Conservation (phyloP, 2,113 vertebrate genomes). For the Podilymbus podiceps region DNA sequence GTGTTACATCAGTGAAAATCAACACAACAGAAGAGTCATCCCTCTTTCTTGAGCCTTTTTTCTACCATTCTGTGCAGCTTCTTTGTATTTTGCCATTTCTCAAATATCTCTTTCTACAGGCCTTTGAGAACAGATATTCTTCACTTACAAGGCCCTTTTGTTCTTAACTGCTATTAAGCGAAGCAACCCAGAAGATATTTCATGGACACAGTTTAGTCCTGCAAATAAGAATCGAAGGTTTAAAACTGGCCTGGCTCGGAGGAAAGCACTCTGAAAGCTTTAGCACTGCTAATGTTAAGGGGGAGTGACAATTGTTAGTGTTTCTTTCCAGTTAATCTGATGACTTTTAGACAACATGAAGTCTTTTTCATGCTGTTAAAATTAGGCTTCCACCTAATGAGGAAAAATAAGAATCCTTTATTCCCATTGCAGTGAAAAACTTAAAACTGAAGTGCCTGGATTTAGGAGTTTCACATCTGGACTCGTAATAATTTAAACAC, state of each 20-base stretch:
- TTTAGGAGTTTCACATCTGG: neutral
- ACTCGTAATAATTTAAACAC: neutral
- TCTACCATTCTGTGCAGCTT: neutral
- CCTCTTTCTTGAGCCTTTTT: neutral
- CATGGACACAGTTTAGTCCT: neutral
- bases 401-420: neutral
- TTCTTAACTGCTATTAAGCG: neutral
- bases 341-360: neutral
- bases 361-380: neutral
- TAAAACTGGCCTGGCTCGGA: neutral
- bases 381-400: neutral
- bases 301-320: neutral
- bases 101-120: neutral
- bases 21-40: neutral
- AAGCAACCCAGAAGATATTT: neutral
- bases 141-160: neutral
- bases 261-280: neutral
- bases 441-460: neutral
- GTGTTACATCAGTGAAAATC: neutral
- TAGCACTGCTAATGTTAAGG: neutral
- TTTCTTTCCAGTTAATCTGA: neutral
- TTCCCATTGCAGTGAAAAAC: neutral
- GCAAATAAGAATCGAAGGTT: neutral
- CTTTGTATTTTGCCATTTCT: neutral
- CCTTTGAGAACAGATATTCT: neutral